phyloP scores from a whole-genome alignment of 2,888 invertebrate species.

The Yponomeuta evonymella region DNA sequence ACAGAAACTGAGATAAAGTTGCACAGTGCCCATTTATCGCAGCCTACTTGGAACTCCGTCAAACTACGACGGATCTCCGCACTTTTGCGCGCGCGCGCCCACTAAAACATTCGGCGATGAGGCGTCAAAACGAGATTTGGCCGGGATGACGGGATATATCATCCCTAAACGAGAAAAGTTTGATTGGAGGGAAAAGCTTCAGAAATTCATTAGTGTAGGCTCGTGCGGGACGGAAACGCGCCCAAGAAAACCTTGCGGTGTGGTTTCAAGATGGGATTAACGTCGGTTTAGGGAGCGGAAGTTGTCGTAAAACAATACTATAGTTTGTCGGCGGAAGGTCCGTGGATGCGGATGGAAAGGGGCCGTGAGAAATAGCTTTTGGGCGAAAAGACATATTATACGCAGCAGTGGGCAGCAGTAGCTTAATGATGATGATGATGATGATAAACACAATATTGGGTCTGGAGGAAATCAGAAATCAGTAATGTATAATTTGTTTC shows the following conservation, averaged over 20 bases:
- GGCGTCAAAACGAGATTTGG: conserved; percentile 33
- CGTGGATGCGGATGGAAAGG: too few relatives aligned
- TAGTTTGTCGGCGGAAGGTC: too few relatives aligned
- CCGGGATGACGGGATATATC: conserved; percentile 49
- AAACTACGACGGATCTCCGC: not conserved
- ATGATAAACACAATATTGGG: too few relatives aligned
- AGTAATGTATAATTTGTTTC: too few relatives aligned
- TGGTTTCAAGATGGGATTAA: not conserved
- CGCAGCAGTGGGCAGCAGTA: too few relatives aligned
- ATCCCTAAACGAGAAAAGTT: conserved; percentile 67
- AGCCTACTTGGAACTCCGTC: not conserved
- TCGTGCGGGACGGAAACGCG: conserved; percentile 47
- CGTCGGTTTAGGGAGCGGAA: not conserved
- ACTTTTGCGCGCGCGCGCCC: not conserved
- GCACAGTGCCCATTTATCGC: too few relatives aligned
- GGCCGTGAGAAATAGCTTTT: too few relatives aligned
- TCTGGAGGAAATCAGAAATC: too few relatives aligned
- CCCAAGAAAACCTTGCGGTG: conserved; percentile 14
- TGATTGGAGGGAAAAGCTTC: conserved; percentile 54
- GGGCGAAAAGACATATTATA: too few relatives aligned
- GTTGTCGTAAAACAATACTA: not conserved
- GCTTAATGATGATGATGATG: too few relatives aligned
- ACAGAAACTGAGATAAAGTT: too few relatives aligned
- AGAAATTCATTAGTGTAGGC: conserved; percentile 65
- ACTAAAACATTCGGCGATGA: conserved; percentile 20